phyloP scores from a whole-genome alignment of 2,113 vertebrate species.

The Parus major region DNA sequence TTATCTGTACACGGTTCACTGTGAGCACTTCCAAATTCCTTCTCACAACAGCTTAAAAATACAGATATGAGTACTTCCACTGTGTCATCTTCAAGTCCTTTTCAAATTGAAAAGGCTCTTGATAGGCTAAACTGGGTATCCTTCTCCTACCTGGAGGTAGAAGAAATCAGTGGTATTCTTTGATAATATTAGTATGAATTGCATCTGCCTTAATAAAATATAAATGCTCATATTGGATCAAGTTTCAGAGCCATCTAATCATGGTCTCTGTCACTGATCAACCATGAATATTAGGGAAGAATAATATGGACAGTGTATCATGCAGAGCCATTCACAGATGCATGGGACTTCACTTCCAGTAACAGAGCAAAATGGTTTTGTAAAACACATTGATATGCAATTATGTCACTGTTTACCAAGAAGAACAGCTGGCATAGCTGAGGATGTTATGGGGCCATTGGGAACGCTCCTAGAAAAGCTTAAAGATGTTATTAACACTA shows the following conservation, averaged over 20 bases:
- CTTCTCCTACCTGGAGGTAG: not conserved
- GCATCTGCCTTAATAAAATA: not conserved
- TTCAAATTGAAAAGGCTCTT: not conserved
- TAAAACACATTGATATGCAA: not conserved
- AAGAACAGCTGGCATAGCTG: constrained; percentile 31
- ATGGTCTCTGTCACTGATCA: not conserved
- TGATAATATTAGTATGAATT: not conserved
- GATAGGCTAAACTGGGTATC: not conserved
- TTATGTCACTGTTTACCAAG: not conserved
- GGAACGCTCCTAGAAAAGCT: not conserved
- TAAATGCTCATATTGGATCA: not conserved
- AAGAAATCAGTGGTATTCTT: not conserved
- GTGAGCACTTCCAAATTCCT: not conserved
- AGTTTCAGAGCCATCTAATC: not conserved
- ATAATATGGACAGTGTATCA: not conserved
- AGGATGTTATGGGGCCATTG: not conserved
- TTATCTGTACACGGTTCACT: not conserved
- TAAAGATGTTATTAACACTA: not conserved
- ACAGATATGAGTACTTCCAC: accelerated
- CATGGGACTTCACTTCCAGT: not conserved
- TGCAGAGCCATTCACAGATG: not conserved
- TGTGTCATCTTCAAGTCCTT: not conserved
- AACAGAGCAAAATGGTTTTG: not conserved
- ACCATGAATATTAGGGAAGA: not conserved
- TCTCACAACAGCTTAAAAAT: not conserved